Evolutionary conservation across 1,140 invertebrate genomes (phyloP), one percentile per base, ranked within the genome.

Genomic region (Temnothorax longispinosus): DNA sequence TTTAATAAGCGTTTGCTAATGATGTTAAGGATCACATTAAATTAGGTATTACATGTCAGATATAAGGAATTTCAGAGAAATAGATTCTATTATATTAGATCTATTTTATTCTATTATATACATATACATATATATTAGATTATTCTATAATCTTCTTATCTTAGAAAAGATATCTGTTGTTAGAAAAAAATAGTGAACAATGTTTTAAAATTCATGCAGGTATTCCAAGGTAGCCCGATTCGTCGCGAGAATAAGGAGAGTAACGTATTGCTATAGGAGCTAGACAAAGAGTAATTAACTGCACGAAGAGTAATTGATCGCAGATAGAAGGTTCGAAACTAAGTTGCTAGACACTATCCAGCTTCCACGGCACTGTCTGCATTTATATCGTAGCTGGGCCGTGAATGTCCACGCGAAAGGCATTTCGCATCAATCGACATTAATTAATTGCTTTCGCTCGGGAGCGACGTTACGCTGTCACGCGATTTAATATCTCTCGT

Each of bases 261-360:
- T 47, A 85, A 87, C 76, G 56, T 56, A 21, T 64, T 65, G 77
- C 47, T 41, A 35, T 41, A 35, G 71, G 27, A 35, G 38, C 80
- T 87, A 58, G 80, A 88, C 74, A 65, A 87, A 89, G 88, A 74
- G 54, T 78, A 87, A 89, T 87, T 85, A 89, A 85, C 60, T 62
- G 56, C 50, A 56, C 44, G 58, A 65, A 41, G 56, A 52, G 80
- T 85, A 88, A 89, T 89, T 85, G 86, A 88, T 88, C 62, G 74
- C 67, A 44, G 44, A 60, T 74, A 75, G 69, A 84, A 84, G 80
- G 41, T 50, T 84, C 54, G 27, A 62, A 84, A 75, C 69, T 74
- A 82, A 82, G 38, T 75, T 60, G 80, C 41, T 60, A 35, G 80
- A 74, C 18, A 27, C 41, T 47, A 27, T 21, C n/a, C 41, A 81